phyloP scores from a whole-genome alignment of 2,797 vertebrate genomes.

The Emys orbicularis region DNA sequence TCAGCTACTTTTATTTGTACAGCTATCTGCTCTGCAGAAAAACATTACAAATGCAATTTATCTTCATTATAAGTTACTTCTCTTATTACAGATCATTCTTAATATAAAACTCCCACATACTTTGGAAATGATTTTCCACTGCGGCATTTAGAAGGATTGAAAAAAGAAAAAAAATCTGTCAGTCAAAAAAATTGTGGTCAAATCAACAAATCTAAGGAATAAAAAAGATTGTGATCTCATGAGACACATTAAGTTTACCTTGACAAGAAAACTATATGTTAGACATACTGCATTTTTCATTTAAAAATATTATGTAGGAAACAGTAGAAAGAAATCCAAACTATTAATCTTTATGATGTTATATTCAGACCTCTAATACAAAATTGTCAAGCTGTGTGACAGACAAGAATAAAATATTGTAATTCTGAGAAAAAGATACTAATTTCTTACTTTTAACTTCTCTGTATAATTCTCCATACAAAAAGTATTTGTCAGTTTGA shows the following conservation, averaged over 20 bases:
- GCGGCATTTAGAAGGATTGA: background rate
- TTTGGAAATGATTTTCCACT: background rate
- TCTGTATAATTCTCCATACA: background rate
- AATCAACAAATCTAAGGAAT: background rate
- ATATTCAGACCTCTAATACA: background rate
- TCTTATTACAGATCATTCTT: background rate
- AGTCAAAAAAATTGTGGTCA: background rate
- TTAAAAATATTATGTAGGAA: background rate
- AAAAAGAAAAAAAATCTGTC: background rate
- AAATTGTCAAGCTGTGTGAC: background rate
- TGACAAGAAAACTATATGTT: background rate
- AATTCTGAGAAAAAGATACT: background rate
- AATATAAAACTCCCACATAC: background rate
- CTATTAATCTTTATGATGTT: background rate
- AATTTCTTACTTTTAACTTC: background rate
- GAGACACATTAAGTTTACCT: background rate
- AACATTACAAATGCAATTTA: fast-evolving
- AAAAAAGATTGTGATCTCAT: background rate
- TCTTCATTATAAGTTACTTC: background rate
- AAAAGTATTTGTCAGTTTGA: background rate
- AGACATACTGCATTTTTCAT: background rate
- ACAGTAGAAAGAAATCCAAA: background rate
- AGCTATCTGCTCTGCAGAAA: background rate
- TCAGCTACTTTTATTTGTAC: background rate
- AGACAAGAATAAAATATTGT: background rate